A percentile compares a stretch with the other conserved stretches of the same genome.
phyloP scores from a whole-genome alignment of 2,888 invertebrate species.

The Drosophila acutilabella region DNA sequence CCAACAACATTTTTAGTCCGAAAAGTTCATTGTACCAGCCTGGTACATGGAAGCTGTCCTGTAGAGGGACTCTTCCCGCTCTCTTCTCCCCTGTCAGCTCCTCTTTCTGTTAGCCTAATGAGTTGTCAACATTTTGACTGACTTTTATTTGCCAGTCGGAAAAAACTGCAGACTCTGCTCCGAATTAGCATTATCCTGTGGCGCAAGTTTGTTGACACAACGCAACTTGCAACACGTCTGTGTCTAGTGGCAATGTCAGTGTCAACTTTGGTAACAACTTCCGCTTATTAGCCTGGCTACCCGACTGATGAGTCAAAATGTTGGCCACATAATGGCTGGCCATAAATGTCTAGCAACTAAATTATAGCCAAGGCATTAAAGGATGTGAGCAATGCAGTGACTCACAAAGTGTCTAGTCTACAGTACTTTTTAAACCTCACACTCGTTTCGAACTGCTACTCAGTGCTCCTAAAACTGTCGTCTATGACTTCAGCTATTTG shows the following conservation, averaged over 20 bases:
- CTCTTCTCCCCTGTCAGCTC: background rate
- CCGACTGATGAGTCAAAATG: constrained; percentile 37
- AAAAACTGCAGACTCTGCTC: background rate
- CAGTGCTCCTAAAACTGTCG: no score
- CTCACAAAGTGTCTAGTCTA: constrained; percentile 19
- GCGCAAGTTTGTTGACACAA: constrained; percentile 32
- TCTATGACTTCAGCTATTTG: background rate
- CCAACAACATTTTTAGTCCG: constrained; percentile 40
- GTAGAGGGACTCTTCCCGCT: no score
- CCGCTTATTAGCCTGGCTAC: constrained; percentile 10
- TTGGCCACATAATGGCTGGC: constrained; percentile 28
- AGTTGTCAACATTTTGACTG: constrained; percentile 70
- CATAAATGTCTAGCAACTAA: constrained; percentile 32
- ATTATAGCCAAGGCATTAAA: constrained; percentile 30
- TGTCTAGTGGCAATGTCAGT: constrained; percentile 52
- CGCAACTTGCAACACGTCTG: background rate
- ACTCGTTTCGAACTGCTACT: background rate
- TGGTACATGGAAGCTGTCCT: constrained; percentile 14
- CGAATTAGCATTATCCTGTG: constrained; percentile 51
- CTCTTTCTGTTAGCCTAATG: constrained; percentile 56
- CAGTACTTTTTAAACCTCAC: constrained; percentile 3
- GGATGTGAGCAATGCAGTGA: constrained; percentile 27
- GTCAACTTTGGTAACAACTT: constrained; percentile 15
- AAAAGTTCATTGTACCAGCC: constrained; percentile 54
- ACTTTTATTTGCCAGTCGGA: constrained; percentile 48